Base-by-base conservation (phyloP, 2,888 invertebrate genomes). In the Drosophila siamana region DNA sequence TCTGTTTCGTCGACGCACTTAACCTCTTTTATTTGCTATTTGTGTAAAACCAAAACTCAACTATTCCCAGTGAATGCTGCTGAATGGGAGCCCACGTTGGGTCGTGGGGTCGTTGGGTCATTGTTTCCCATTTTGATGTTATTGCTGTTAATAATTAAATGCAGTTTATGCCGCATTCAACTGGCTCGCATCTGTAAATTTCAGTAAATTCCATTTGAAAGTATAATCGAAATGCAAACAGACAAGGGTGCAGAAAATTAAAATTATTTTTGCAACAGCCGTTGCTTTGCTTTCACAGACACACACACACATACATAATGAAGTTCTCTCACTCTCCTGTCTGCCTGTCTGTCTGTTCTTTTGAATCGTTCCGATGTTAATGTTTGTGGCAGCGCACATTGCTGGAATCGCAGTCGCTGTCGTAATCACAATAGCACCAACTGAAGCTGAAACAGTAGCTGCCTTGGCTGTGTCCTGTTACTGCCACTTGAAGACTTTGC, bases 151-250 rank as follows among this genome's bases (percentile, higher is more conserved):
- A 85, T 82, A 87, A 83, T 87, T 79, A 87, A 85, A 77, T 83
- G 86, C 83, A 83, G 81, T 72, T 86, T 71, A 76, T 78, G 69
- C 63, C 60, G 67, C 70, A 69, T 72, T 80, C 74, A 72, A 66
- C 72, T 72, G 48, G 47, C 76, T 61, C 28, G 40, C 51, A 72
- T 74, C 19, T 19, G 19, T 19, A 19, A 19, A 19, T 51, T 68
- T 72, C 76, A 72, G 70, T 43, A 82, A 85, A 82, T 85, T 85
- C 77, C 69, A 85, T 87, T 83, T 87, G 72, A 79, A 79, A 79
- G 86, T 83, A 85, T 85, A 82, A 87, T 87, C 80, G 77, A 87
- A 78, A 78, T 72, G 63, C 71, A 63, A 81, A 72, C 78, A 74
- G 57, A 43, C 15, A 15, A 60, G 43, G n/a, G 38, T 28, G 61